Evolutionary conservation across 1,140 invertebrate genomes (phyloP).

Genomic region (Heliconius himera): DNA sequence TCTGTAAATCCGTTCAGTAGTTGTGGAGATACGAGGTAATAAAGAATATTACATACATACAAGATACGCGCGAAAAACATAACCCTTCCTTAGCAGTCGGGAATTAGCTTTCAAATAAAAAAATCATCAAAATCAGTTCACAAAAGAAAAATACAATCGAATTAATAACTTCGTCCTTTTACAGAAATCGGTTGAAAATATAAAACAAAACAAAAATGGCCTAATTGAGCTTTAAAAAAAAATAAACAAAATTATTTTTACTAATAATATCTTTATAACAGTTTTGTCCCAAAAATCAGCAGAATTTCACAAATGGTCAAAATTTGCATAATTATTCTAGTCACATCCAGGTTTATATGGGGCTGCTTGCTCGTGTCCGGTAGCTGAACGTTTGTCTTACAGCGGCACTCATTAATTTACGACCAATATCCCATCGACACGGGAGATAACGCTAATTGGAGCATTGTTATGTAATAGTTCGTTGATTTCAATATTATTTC

Average conservation of each 20-base stretch:
- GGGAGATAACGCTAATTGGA: slow-evolving; percentile 62
- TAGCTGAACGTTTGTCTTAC: slow-evolving; percentile 69
- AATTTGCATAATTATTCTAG: neutral
- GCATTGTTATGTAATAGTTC: slow-evolving; percentile 62
- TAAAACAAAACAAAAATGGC: too few relatives aligned
- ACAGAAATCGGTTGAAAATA: too few relatives aligned
- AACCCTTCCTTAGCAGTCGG: too few relatives aligned
- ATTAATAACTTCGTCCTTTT: too few relatives aligned
- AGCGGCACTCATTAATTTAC: slow-evolving; percentile 69
- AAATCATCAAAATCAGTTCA: too few relatives aligned
- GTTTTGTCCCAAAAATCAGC: neutral
- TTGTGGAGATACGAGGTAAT: too few relatives aligned
- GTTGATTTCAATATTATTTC: slow-evolving; percentile 48
- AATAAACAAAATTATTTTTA: neutral
- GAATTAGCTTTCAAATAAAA: too few relatives aligned
- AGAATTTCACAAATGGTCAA: neutral
- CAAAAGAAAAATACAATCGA: too few relatives aligned
- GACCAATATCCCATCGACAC: slow-evolving; percentile 65
- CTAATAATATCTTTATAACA: neutral
- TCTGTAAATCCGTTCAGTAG: too few relatives aligned
- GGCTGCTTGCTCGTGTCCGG: slow-evolving; percentile 47
- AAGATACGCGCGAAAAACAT: too few relatives aligned
- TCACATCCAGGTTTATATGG: slow-evolving; percentile 45
- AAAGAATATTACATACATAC: too few relatives aligned
- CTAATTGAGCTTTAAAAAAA: neutral